Base-by-base conservation (phyloP, 1,140 invertebrate species). In the Heliconius hewitsoni region DNA sequence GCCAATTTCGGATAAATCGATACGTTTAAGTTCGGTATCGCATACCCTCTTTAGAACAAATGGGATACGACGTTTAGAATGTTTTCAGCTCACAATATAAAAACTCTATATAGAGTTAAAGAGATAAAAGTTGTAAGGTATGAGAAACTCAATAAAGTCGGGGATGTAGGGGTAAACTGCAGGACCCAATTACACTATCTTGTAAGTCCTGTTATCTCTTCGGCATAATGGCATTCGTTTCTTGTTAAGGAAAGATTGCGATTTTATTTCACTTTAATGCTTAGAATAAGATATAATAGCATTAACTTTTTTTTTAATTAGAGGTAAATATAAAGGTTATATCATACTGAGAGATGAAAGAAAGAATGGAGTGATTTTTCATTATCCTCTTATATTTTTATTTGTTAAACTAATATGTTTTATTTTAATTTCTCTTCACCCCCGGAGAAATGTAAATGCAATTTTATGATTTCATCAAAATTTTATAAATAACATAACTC, bases 141-240 rank as follows among this genome's bases (percentile, higher is more conserved):
- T 27, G 72, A 23, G 39, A 42, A 50, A 46, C 42, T 27, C 16
- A 73, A 73, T 73, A 73, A 73, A 73, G 42, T 50, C 11, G 27
- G 27, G 50, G 72, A 73, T 73, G 30, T 73, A 73, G 23, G n/a
- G 42, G 13, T 73, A 50, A 57, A 80, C 55, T 82, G 72, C 50
- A 78, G 42, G 50, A 79, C 83, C 80, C 78, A 84, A 86, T 86
- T 84, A 86, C 74, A 72, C 30, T 66, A 52, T 39, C 76, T 66
- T 66, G 27, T 66, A 66, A 66, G 60, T 66, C 27, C 74, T 79
- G 77, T 82, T 83, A 81, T 79, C 80, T 81, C 78, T 80, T 84
- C 81, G 71, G 78, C 66, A 71, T 73, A 83, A 83, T 77, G 71
- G 46, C 71, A 73, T 50, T 78, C 34, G 57, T 66, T 73, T 50